A percentile compares a stretch with the other conserved stretches of the same genome.
Evolutionary conservation across 2,797 vertebrate species (phyloP).

Genomic region (Phyllotis vaccarum): DNA sequence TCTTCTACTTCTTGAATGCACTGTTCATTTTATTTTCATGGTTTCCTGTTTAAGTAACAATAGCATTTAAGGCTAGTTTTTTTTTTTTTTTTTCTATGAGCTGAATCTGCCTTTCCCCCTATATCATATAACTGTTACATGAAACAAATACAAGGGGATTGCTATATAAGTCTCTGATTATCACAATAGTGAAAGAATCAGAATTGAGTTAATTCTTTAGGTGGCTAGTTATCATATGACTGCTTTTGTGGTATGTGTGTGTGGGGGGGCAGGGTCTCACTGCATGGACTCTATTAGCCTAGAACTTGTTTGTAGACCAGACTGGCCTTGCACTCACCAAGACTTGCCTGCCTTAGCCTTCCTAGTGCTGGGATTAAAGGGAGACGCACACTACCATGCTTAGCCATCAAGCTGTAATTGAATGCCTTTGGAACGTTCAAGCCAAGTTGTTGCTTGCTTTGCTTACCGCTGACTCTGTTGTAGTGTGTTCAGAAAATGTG

Average conservation of each 20-base stretch:
- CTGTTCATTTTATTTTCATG: not conserved
- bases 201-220: not conserved
- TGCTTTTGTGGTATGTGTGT: not conserved
- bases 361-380: not conserved
- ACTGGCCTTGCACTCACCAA: not conserved
- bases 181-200: not conserved
- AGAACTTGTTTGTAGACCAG: not conserved
- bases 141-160: not conserved
- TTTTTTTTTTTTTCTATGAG: not conserved
- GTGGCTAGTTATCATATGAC: not conserved
- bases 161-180: not conserved
- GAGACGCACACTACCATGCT: not conserved
- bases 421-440: not conserved
- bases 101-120: not conserved
- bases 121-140: not conserved
- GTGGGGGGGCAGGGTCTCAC: not conserved
- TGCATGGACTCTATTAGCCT: not conserved
- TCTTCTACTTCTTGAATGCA: not conserved
- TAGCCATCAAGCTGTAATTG: not conserved
- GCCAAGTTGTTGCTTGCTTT: not conserved
- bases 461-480: not conserved
- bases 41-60: not conserved
- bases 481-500: not conserved
- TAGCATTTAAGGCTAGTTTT: not conserved
- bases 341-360: not conserved